Percentiles rank a stretch among this genome's conserved stretches.
Conservation (phyloP, 2,797 vertebrate genomes). For the Sphaeramia orbicularis region DNA sequence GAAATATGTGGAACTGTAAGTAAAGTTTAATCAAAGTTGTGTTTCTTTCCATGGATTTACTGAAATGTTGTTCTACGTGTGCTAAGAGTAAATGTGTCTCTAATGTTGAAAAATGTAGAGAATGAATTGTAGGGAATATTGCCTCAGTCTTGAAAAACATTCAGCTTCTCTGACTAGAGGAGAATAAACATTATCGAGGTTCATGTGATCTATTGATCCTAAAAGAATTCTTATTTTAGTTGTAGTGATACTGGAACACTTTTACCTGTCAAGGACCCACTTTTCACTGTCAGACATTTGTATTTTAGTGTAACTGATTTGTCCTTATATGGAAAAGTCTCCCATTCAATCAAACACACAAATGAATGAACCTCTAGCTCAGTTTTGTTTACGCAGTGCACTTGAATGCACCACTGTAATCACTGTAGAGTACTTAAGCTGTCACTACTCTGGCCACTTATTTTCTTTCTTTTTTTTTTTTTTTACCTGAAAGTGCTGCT, state of each 20-base stretch:
- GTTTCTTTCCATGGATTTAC: too few relatives aligned
- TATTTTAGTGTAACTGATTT: neutral
- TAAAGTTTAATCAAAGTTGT: too few relatives aligned
- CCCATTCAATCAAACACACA: too few relatives aligned
- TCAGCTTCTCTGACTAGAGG: slow-evolving; percentile 5
- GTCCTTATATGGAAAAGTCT: neutral
- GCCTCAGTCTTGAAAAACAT: neutral
- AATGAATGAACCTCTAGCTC: too few relatives aligned
- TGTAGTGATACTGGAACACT: slow-evolving; percentile 1
- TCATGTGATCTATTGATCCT: slow-evolving; percentile 23
- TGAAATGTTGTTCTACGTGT: neutral
- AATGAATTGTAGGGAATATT: neutral
- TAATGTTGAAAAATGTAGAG: neutral
- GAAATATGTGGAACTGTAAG: too few relatives aligned
- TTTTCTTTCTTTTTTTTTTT: too few relatives aligned
- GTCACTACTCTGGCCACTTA: too few relatives aligned
- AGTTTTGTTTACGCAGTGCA: too few relatives aligned
- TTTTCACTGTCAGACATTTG: neutral
- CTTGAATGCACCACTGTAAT: too few relatives aligned
- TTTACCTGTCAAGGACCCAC: neutral
- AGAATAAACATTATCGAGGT: slow-evolving; percentile 21
- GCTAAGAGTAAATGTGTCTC: neutral
- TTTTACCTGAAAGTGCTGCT: too few relatives aligned
- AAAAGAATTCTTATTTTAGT: neutral
- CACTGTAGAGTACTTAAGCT: too few relatives aligned